Base-by-base conservation (phyloP, 2,113 vertebrate species). In the Neomonachus schauinslandi region DNA sequence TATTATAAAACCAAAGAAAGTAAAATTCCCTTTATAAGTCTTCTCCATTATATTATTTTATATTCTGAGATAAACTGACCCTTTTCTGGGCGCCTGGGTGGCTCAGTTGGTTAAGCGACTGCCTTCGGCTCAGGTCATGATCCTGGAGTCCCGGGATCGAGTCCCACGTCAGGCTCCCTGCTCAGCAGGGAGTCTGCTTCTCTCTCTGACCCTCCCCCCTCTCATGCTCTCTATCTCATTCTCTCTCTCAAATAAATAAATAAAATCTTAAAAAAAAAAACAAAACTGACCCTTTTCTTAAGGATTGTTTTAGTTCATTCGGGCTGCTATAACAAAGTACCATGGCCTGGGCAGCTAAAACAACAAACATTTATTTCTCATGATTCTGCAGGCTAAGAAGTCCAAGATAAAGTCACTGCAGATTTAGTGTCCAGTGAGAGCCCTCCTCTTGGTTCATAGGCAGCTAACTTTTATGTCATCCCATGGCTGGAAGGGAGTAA, bases 1-100 rank as follows among this genome's bases (percentile, higher is more conserved):
- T 77, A 69, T 89, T 95, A 71, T 69, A 63, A 88, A 91, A 92
- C 21, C 49, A 92, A 82, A 85, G 55, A 81, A 71, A 69, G 59
- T 53, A 85, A 91, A 96, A 96, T 67, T 69, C 15, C 18, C 36
- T 77, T 57, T 94, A 13, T 51, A 42, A 90, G 39, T 84, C 57
- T 87, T 92, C 33, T 82, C 42, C 74, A 26, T 72, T 77, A 61
- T 67, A n/a, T 19, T 93, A 42, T 86, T 94, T 85, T 85, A 72
- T 65, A 65, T 80, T 86, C 71, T 90, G 61, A 53, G 79, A 63
- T 61, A n/a, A 79, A 84, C 59, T n/a, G 33, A 83, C 36, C 5
- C 39, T 79, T 79, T 93, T 84, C 77, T 69, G n/a, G n/a, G n/a
- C n/a, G n/a, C n/a, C n/a, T n/a, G n/a, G n/a, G n/a, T n/a, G n/a